Percentiles rank a stretch among this genome's conserved stretches.
Evolutionary conservation across 2,113 vertebrate genomes (phyloP).

Genomic region (Alces alces): DNA sequence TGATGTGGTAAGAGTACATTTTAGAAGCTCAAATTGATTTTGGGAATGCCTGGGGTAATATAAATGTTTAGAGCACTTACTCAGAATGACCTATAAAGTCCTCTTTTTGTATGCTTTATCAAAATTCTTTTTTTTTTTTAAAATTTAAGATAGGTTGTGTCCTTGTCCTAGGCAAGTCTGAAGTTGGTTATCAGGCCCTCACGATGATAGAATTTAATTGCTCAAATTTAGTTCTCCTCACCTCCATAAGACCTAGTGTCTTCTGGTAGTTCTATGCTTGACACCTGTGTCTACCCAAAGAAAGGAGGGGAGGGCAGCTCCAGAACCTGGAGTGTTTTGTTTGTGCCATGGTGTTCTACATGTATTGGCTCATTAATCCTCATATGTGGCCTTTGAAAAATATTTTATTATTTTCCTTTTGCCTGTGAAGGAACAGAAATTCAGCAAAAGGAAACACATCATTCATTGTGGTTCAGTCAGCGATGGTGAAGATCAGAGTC

Average conservation of each 20-base stretch:
- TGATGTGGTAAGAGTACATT: neutral
- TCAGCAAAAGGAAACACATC: neutral
- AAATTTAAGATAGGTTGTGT: neutral
- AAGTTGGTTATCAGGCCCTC: neutral
- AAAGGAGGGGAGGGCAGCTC: neutral
- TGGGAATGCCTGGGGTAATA: neutral
- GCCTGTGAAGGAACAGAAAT: neutral
- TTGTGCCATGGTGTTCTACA: neutral
- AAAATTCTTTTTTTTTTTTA: neutral
- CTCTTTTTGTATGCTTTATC: neutral
- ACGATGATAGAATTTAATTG: neutral
- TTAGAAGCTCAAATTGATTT: neutral
- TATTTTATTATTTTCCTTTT: conserved; percentile 10
- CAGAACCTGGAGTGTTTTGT: neutral
- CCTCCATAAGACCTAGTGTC: neutral
- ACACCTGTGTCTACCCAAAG: neutral
- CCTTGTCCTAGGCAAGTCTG: neutral
- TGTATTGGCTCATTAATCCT: neutral
- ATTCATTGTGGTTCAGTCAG: neutral
- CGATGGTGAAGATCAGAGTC: neutral
- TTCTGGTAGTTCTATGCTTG: neutral
- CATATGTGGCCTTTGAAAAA: neutral
- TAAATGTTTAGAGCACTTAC: neutral
- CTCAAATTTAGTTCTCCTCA: neutral
- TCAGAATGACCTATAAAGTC: neutral